These are phyloP conservation scores for Brienomyrus longianalis DNA, from an alignment of 2,113 vertebrate genomes.

Conservation along the genomic window DNA sequence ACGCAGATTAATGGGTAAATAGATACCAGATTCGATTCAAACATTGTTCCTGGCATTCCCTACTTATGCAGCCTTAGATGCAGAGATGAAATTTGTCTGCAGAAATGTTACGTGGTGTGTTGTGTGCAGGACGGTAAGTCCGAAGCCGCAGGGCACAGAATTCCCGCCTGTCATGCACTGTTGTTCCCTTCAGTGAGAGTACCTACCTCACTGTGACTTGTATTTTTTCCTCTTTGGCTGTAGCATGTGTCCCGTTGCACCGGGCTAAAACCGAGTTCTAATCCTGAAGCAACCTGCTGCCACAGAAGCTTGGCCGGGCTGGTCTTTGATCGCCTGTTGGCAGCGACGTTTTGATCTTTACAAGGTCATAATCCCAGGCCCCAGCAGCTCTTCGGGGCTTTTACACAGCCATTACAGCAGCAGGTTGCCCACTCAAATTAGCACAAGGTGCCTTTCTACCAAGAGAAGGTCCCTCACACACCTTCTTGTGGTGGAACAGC, in stretches of 20 bases:
- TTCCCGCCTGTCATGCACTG: background rate
- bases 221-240: background rate
- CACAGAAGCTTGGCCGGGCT: constrained; percentile 58
- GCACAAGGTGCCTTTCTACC: constrained; percentile 51
- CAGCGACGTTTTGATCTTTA: constrained; percentile 66
- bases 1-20: background rate
- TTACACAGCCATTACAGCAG: constrained; percentile 41
- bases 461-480: constrained; percentile 52
- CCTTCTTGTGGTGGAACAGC: constrained; percentile 51
- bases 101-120: background rate
- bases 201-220: background rate
- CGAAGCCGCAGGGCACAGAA: background rate
- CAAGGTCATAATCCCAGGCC: constrained; percentile 63
- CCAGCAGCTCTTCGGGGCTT: constrained; percentile 40
- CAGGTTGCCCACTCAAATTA: constrained; percentile 58
- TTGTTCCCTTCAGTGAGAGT: background rate
- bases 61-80: background rate
- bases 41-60: background rate
- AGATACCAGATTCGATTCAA: background rate
- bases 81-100: background rate
- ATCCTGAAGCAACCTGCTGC: constrained; percentile 51
- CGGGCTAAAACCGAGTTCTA: constrained; percentile 15
- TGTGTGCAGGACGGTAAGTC: background rate
- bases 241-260: background rate
- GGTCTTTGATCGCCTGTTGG: constrained; percentile 64